Base-by-base conservation (phyloP, 2,797 vertebrate genomes). In the Halcyon badia region DNA sequence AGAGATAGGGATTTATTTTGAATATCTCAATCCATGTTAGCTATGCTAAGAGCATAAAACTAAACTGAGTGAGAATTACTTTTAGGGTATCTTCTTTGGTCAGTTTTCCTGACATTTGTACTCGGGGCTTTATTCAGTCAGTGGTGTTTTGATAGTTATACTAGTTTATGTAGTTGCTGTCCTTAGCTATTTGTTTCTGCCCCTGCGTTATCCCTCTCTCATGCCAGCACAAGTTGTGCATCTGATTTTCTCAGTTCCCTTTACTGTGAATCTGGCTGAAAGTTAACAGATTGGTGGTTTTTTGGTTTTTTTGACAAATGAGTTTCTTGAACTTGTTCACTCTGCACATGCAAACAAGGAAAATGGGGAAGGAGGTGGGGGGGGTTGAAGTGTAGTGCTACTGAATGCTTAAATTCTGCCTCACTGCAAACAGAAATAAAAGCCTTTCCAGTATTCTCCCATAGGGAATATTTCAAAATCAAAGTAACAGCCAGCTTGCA, bases 171-270 rank as follows among this genome's bases (percentile, higher is more conserved):
- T 30, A 83, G 76, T 46, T n/a, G n/a, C 37, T 72, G 66, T 41
- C 61, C 58, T 70, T 66, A 64, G n/a, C 73, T 75, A n/a, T 33
- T 91, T 13, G 41, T 73, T 88, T 66, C 35, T 92, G 61, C 42
- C 72, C 39, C 51, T 61, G 7, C 48, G 31, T 51, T 51, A 77
- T n/a, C 25, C 37, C 41, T 17, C 33, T 80, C 58, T 89, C 57
- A 41, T 19, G 15, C 35, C 52, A 90, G 77, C 33, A 42, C 3
- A 18, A 73, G 60, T 60, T 24, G 21, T 52, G 83, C 39, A 78
- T 72, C 48, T 77, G 71, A 90, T 83, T 93, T 91, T 89, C 62
- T 91, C 64, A 52, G 72, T 78, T 93, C 72, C 30, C 52, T 85
- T 51, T n/a, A 70, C 69, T 48, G 79, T 52, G 57, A 88, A 90